Base-by-base conservation (phyloP, 1,140 invertebrate genomes). In the Helicoverpa armigera region DNA sequence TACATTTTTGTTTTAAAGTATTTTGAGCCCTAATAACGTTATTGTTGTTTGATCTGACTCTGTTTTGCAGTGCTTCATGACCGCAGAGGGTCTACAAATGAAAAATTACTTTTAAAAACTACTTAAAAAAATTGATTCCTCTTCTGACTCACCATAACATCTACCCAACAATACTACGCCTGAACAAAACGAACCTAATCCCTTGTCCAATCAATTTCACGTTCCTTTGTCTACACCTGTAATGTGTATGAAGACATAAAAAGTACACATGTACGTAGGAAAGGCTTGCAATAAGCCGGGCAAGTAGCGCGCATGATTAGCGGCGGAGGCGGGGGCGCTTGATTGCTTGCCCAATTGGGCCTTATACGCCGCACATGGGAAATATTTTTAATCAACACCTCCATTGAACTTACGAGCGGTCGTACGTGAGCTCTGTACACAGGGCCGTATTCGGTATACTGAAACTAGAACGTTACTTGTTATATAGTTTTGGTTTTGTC, bases 361-460 rank as follows among this genome's bases (percentile, higher is more conserved):
- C 91, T 92, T 92, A 92, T 91, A 92, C 92, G 88, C 90, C 93
- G 92, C 92, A 94, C 93, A 94, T 94, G 93, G 92, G 93, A 94
- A 94, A 93, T 95, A 95, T 95, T 95, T 95, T 95, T 95, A 95
- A 95, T 95, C 93, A 95, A 95, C 92, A 94, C 93, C 92, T 94
- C 93, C 93, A 95, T 95, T 95, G 92, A 95, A 94, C 94, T 95
- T 95, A 95, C 93, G 94, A 94, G 92, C 92, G 93, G 91, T 92
- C 92, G 92, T 95, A 95, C 94, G 94, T 94, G 94, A 94, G 92
- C 92, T 90, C 87, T 85, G 75, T 73, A 72, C 60, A 82, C 92
- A 93, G 93, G 87, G 87, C 31, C 86, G 92, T 61, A 94, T 82
- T 92, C 70, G 78, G 61, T 61, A 18, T 5, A 65, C 58, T 23